Conservation (phyloP, 2,888 invertebrate genomes). For the Thymelicus acteon region DNA sequence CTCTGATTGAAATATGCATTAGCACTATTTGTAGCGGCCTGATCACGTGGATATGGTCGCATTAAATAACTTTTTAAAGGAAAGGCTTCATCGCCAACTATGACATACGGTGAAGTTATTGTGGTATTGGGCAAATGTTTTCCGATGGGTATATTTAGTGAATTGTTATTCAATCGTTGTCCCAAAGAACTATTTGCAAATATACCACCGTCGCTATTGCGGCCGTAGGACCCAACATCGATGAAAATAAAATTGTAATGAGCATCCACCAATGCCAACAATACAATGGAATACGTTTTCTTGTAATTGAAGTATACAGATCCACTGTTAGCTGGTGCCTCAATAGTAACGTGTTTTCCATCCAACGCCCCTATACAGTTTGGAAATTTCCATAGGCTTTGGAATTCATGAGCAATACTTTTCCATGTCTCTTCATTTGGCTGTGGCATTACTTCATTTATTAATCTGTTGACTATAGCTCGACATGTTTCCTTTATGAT, state of each 20-base stretch:
- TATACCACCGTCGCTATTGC: constrained; percentile 40
- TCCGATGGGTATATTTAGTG: constrained; percentile 10
- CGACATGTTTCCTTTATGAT: constrained; percentile 2
- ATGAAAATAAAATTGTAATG: constrained; percentile 44
- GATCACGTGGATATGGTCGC: constrained; percentile 38
- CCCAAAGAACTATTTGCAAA: constrained; percentile 37
- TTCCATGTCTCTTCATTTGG: neutral
- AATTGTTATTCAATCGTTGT: constrained; percentile 27
- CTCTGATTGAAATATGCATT: constrained; percentile 36
- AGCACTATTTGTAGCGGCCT: constrained; percentile 5
- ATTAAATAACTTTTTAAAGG: constrained; percentile 40
- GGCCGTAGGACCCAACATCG: constrained; percentile 32
- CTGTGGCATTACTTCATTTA: neutral
- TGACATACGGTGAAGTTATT: constrained; percentile 32
- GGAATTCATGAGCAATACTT: neutral
- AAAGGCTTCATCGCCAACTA: constrained; percentile 41
- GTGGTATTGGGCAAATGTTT: constrained; percentile 15
- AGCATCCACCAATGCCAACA: constrained; percentile 52
- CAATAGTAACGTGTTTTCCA: constrained; percentile 49
- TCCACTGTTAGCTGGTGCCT: constrained; percentile 44
- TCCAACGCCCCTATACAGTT: constrained; percentile 47
- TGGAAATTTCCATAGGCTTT: constrained; percentile 39
- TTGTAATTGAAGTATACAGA: constrained; percentile 48
- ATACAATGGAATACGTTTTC: constrained; percentile 47
- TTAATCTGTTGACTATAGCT: neutral